Conservation (phyloP, 2,113 vertebrate species). For the Thymallus thymallus region DNA sequence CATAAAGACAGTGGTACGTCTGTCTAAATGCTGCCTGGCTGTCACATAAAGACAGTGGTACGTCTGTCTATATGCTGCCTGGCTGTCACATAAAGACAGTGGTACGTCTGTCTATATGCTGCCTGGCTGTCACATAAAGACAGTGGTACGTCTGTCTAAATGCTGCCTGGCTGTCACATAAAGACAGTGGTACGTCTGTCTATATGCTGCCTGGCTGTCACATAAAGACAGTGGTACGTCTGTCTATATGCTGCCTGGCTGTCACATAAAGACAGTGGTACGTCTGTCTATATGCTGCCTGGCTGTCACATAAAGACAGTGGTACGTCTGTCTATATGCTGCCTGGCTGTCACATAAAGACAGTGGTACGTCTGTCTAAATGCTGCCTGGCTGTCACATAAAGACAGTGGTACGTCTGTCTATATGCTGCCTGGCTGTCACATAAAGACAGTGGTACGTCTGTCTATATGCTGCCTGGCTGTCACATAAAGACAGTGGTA, state of each 20-base stretch:
- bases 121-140: conserved; percentile 7
- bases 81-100: conserved; percentile 11
- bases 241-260: background rate
- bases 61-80: background rate
- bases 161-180: background rate
- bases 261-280: conserved; percentile 12
- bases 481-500: conserved; percentile 12
- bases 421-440: background rate
- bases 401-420: background rate
- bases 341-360: conserved; percentile 7
- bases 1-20: conserved; percentile 6
- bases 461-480: background rate
- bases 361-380: background rate
- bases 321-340: background rate
- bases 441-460: conserved; percentile 6
- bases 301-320: conserved; percentile 11
- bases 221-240: conserved; percentile 6
- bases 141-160: background rate
- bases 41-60: conserved; percentile 12
- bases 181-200: background rate
- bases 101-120: background rate
- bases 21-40: background rate
- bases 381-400: background rate
- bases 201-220: background rate
- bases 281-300: background rate